Evolutionary conservation across 1,140 invertebrate genomes (phyloP), one percentile per base, ranked within the genome.

Genomic region (Drosophila sucinea): DNA sequence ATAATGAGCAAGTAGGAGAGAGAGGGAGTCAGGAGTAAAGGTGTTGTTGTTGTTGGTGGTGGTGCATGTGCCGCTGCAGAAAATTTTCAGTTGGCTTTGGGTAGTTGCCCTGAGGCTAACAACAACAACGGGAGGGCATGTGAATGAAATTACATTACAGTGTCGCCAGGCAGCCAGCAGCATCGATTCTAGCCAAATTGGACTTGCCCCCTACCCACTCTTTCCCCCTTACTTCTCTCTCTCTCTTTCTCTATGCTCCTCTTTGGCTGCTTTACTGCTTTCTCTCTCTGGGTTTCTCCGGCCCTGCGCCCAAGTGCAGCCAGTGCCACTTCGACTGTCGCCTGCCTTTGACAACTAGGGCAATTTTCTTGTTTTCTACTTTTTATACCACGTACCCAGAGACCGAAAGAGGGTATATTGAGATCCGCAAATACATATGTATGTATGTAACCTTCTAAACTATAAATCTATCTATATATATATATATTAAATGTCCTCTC

Each of bases 121-220:
- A 55, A 62, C 54, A 29, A 17, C 56, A 25, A 41, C 1, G 30
- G 33, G 25, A 56, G 57, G 70, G 47, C 56, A 56, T 27, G 54
- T 41, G 57, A 76, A 70, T 69, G 66, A 75, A 76, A 58, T 58
- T 33, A 11, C 32, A 51, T 75, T 75, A 75, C 57, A 75, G 60
- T 75, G 72, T 75, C 73, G 73, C 73, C 72, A 47, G 73, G 72
- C 72, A 76, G 44, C 44, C 44, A 47, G 6, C 44, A 60, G 73
- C 73, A 77, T 77, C 73, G 73, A 77, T 77, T 77, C 73, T 77
- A 56, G 66, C 73, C 70, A 77, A 77, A 77, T 77, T 77, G 73
- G 73, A 73, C 61, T 58, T 75, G 63, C 35, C 56, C 47, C 32
- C 17, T 17, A 17, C 17, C 60, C 63, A 35, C 55, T 40, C 17